Conservation (phyloP, 2,888 invertebrate genomes). For the Monoplex corrugatus region DNA sequence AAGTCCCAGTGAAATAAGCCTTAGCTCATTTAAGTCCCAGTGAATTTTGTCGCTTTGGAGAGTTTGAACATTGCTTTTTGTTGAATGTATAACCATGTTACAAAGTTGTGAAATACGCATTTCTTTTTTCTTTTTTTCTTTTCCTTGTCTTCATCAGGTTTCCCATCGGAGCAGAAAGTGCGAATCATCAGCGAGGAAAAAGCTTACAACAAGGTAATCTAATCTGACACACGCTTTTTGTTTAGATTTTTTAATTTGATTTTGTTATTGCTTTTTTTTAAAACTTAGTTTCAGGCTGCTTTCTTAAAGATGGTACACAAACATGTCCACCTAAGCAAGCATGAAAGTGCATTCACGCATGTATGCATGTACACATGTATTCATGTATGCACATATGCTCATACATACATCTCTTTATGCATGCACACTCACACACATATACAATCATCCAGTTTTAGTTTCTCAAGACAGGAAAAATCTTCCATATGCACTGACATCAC, state of each 20-base stretch:
- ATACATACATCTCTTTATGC: not conserved
- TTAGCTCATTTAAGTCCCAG: too few relatives aligned
- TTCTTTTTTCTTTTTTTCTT: conserved; percentile 3
- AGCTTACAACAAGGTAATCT: conserved; percentile 78
- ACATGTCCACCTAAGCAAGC: not conserved
- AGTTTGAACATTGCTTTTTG: too few relatives aligned
- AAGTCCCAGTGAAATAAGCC: too few relatives aligned
- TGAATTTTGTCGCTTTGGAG: too few relatives aligned
- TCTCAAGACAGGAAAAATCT: too few relatives aligned
- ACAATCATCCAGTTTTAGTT: not conserved
- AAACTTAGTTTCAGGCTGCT: too few relatives aligned
- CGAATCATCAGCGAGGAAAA: conserved; percentile 75
- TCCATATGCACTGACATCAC: too few relatives aligned
- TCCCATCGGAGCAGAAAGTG: conserved; percentile 60
- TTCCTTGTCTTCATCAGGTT: conserved; percentile 60
- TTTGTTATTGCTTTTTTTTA: not conserved
- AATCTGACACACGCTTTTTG: not conserved
- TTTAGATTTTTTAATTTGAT: not conserved
- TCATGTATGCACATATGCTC: not conserved
- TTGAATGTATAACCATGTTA: too few relatives aligned
- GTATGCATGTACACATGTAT: not conserved
- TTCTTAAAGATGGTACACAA: not conserved
- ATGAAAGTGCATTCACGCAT: not conserved
- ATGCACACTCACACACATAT: not conserved
- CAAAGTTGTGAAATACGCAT: too few relatives aligned